Evolutionary conservation across 1,140 invertebrate species (phyloP).

Genomic region (Heliconius hermathena): DNA sequence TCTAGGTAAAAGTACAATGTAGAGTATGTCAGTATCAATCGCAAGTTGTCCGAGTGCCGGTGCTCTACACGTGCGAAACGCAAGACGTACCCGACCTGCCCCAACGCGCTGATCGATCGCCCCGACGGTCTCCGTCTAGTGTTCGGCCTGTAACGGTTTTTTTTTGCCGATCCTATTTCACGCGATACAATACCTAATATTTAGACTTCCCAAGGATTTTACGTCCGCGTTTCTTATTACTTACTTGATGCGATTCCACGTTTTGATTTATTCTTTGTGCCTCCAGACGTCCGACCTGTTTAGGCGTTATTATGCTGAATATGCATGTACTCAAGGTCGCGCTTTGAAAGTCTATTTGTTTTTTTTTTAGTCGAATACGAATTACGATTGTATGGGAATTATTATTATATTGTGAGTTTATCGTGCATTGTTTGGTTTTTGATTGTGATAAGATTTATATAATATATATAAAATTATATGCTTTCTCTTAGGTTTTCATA

Average conservation of each 20-base stretch:
- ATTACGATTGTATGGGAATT: neutral
- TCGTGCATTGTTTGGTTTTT: neutral
- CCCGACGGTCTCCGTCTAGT: constrained; percentile 53
- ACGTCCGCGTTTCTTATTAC: constrained; percentile 24
- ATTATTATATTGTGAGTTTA: neutral
- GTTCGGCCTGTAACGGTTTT: constrained; percentile 48
- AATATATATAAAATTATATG: neutral
- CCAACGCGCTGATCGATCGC: constrained; percentile 66
- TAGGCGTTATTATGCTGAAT: constrained; percentile 24
- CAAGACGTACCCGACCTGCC: constrained; percentile 62
- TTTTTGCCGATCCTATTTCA: constrained; percentile 32
- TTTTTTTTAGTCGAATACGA: neutral
- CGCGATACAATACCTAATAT: constrained; percentile 16
- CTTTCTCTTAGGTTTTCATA: too few species aligned
- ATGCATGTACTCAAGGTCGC: constrained; percentile 33
- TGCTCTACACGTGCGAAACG: constrained; percentile 50
- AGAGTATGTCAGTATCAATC: constrained; percentile 6
- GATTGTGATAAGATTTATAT: neutral
- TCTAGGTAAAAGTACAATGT: neutral
- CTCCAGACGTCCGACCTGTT: constrained; percentile 30
- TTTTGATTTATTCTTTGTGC: constrained; percentile 29
- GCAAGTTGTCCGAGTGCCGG: constrained; percentile 31
- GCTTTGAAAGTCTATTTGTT: constrained; percentile 26
- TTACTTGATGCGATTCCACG: constrained; percentile 15
- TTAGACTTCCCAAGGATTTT: constrained; percentile 37